Base-by-base conservation (phyloP, 2,113 vertebrate species). In the Platysternon megacephalum region DNA sequence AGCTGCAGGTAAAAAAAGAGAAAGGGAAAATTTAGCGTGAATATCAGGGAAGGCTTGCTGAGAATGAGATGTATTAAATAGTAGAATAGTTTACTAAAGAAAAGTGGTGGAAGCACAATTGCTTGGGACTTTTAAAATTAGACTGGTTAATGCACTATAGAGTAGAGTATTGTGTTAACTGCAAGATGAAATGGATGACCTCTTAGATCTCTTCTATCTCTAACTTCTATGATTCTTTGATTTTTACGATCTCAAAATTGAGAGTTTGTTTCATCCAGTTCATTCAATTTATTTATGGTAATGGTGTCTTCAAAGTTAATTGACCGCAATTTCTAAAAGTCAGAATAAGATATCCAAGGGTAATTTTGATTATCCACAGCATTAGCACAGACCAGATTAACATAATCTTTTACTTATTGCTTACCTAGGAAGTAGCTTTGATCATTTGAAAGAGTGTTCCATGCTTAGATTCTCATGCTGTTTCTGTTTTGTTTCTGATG, bases 401-500 rank as follows among this genome's bases (percentile, higher is more conserved):
- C 79, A 44, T 10, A 46, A 90, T 24, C 44, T 82, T 89, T 89
- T 93, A 19, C 26, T 16, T 39, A 24, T 28, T 58, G 24, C 32
- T 95, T 81, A 74, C 2, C 42, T 52, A 4, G 74, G 48, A 65
- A 72, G 17, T 51, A 56, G 86, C 49, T 76, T 55, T 7, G 51
- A 58, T 8, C 2, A 68, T 86, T 52, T 68, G 35, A 8, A 52
- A 86, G 11, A 35, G 26, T 1, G 0, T 51, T 93, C 49, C 52
- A 29, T 87, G 61, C 22, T 95, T 79, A 91, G 8, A 6, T 39
- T 95, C 10, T 96, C 86, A 79, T 86, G 46, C 55, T 72, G 5
- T 89, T 97, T 96, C 93, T 97, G 72, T 53, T 94, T 93, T 93
- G 96, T 94, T 95, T 91, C 96, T 82, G 72, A 86, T 82, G 93